phyloP scores from a whole-genome alignment of 2,797 vertebrate genomes.

The Tarsius wallacei region DNA sequence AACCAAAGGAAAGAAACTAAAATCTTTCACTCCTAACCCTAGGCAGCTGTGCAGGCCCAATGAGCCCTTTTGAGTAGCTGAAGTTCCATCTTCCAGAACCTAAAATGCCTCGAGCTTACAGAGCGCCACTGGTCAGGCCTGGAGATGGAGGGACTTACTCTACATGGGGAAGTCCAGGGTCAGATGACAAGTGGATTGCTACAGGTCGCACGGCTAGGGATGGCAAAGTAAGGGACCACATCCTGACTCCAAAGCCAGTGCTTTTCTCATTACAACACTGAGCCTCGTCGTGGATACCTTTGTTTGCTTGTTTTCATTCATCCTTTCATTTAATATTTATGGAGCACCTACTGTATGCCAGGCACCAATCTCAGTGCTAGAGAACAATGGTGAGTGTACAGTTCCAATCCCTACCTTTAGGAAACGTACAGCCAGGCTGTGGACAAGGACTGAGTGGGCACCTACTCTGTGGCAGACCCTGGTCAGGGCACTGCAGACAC shows the following conservation, averaged over 20 bases:
- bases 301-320: not conserved
- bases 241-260: not conserved
- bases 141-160: not conserved
- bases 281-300: not conserved
- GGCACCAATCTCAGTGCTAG: not conserved
- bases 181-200: not conserved
- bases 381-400: not conserved
- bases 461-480: no score
- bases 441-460: not conserved
- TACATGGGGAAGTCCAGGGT: accelerated
- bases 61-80: not conserved
- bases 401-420: not conserved
- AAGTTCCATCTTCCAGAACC: not conserved
- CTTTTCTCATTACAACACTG: not conserved
- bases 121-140: not conserved
- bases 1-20: not conserved
- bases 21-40: not conserved
- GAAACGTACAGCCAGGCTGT: not conserved
- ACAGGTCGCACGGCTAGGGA: not conserved
- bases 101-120: no score
- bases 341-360: not conserved
- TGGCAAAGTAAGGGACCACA: not conserved
- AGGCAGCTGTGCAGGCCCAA: no score
- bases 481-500: not conserved
- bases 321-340: not conserved